Evolutionary conservation across 2,888 invertebrate genomes (phyloP), one percentile per base, ranked within the genome.

Genomic region (Melanotus villosus): DNA sequence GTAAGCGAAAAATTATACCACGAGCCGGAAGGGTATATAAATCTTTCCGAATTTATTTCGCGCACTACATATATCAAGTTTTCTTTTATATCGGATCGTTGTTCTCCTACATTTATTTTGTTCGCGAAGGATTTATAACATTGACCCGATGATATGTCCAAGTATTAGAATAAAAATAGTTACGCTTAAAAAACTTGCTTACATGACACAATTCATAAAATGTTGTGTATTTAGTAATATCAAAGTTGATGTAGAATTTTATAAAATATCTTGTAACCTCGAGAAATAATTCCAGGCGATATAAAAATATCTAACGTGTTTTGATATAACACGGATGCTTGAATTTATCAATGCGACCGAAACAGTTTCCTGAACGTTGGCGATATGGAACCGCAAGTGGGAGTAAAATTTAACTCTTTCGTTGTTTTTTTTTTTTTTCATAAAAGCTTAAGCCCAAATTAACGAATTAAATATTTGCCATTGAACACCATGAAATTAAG

Each of bases 321-420:
- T 66, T 66, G 65, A 69, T 69, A 69, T 65, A 65, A 65, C 69
- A 70, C 70, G 70, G 70, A 70, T 66, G 70, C 68, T 71, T 71
- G 65, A 57, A 54, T 62, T 73, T 74, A 74, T 74, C 74, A 73
- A 70, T 71, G 71, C 62, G 71, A 73, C 71, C 73, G 71, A 71
- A 73, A 65, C 71, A 70, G 71, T 66, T 74, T 74, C 74, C 74
- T 73, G 73, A 66, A 68, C 52, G 59, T 69, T 62, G 30, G 47
- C 58, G 73, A 74, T 73, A 73, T 67, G 54, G 59, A 68, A 71
- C 74, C 73, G 57, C 74, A 71, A 70, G 73, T 74, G 71, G 73
- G 74, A 70, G 74, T 64, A 16, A 47, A 65, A 58, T 19, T 32
- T 41, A 68, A 68, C 68, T 57, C 68, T 43, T 62, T 45, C 43